A percentile compares a stretch with the other conserved stretches of the same genome.
Evolutionary conservation across 2,113 vertebrate species (phyloP).

Genomic region (Mungos mungo): DNA sequence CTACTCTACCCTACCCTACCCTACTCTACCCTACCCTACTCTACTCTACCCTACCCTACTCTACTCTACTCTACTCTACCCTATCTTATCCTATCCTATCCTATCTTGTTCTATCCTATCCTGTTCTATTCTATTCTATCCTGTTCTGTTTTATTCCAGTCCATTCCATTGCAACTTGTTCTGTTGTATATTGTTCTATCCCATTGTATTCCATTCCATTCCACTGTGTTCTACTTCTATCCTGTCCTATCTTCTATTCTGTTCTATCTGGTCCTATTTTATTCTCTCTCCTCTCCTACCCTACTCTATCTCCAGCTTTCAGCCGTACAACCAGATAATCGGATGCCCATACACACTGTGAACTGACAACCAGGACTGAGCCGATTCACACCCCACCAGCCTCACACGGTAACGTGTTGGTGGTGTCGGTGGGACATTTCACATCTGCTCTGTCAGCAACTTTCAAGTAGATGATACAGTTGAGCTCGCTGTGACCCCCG

Average conservation of each 20-base stretch:
- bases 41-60: background rate
- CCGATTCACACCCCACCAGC: background rate
- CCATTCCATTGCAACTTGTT: no score
- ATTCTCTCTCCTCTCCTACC: no score
- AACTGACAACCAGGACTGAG: fast-evolving
- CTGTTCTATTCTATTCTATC: background rate
- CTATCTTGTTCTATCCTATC: background rate
- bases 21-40: background rate
- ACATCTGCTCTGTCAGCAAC: background rate
- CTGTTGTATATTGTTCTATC: no score
- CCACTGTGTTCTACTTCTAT: background rate
- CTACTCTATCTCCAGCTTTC: fast-evolving
- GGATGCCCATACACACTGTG: fast-evolving
- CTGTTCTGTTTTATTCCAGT: background rate
- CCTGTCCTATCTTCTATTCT: fast-evolving
- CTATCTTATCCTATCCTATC: no score
- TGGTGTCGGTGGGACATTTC: background rate
- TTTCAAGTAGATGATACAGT: background rate
- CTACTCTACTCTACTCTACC: fast-evolving
- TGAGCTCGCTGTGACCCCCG: fast-evolving
- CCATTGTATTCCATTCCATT: background rate
- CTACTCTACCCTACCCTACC: background rate
- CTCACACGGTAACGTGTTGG: fast-evolving
- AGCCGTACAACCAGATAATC: background rate
- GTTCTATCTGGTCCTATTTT: background rate